A percentile compares a stretch with the other conserved stretches of the same genome.
Conservation (phyloP, 2,888 invertebrate species). For the Carterocephalus palaemon region DNA sequence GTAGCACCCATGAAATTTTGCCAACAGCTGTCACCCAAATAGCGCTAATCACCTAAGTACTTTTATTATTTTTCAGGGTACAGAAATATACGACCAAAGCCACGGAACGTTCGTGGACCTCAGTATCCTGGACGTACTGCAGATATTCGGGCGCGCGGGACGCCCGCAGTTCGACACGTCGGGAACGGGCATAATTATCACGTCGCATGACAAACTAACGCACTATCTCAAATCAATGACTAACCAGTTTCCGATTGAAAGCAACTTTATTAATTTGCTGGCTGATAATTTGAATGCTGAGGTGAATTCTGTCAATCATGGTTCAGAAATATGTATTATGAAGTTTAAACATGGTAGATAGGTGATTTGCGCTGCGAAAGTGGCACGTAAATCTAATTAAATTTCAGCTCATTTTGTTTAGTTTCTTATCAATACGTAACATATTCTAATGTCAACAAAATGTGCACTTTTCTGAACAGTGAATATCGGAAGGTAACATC, state of each 20-base stretch:
- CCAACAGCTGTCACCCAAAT: too few relatives aligned
- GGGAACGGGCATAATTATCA: slow-evolving; percentile 97
- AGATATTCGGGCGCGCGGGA: slow-evolving; percentile 99
- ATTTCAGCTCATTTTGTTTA: too few relatives aligned
- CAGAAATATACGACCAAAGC: slow-evolving; percentile 98
- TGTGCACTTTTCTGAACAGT: too few relatives aligned
- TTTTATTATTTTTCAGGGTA: slow-evolving; percentile 82
- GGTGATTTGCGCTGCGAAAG: too few relatives aligned
- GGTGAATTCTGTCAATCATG: too few relatives aligned
- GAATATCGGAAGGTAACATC: too few relatives aligned
- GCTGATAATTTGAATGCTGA: slow-evolving; percentile 99
- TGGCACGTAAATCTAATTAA: too few relatives aligned
- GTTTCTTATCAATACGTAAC: background rate
- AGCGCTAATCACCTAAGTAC: too few relatives aligned
- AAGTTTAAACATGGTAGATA: too few relatives aligned
- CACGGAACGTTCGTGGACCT: slow-evolving; percentile 96
- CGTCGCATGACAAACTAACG: slow-evolving; percentile 92
- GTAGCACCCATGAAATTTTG: too few relatives aligned
- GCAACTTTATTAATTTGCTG: slow-evolving; percentile 94
- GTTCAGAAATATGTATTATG: too few relatives aligned
- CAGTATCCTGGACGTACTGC: slow-evolving; percentile 97
- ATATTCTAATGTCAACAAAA: too few relatives aligned
- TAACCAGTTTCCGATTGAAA: slow-evolving; percentile 98
- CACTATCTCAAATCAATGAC: slow-evolving; percentile 96
- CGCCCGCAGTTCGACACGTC: slow-evolving; percentile 97